Base-by-base conservation (phyloP, 2,113 vertebrate genomes). In the Sula dactylatra region DNA sequence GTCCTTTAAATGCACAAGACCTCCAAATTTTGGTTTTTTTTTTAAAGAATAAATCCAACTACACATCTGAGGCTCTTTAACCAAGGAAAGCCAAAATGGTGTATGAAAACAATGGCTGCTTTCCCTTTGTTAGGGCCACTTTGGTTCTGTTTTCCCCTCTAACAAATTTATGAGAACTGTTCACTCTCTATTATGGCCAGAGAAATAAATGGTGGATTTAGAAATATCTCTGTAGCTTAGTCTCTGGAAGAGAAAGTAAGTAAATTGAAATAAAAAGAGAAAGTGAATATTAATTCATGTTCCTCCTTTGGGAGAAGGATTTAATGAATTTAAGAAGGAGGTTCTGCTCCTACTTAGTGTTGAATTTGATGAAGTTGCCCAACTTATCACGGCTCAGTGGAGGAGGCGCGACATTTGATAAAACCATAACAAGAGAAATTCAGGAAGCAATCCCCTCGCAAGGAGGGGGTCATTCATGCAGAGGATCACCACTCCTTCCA, bases 291-390 rank as follows among this genome's bases (percentile, higher is more conserved):
- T 88, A 82, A 93, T 94, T 84, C 13, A 6, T 2, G 3, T 85
- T 84, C 91, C 62, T 96, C 89, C 70, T 82, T 59, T 61, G 89
- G 70, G 91, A 91, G 49, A 80, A 65, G 72, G 70, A 77, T 80
- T 87, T 93, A 80, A 92, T 72, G 36, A 88, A 77, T 82, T 94
- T 87, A 74, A 89, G 91, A 87, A 92, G 82, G 77, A 92, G 88
- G 56, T 93, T 96, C 73, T 94, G 88, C 80, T 92, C 80, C 91
- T 97, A 8, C 83, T 88, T 86, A 54, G 31, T 49, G 61, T 59
- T 85, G 86, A 65, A 85, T 79, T 50, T 86, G 42, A 83, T 82
- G 83, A 91, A 86, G 70, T 82, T 2, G 0, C 93, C 84, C 72
- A 54, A 19, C 36, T 91, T 84, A 84, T 26, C 94, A 54, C 0